A percentile compares a stretch with the other conserved stretches of the same genome.
Evolutionary conservation across 2,888 invertebrate species (phyloP).

Genomic region (Marronus borbonicus): DNA sequence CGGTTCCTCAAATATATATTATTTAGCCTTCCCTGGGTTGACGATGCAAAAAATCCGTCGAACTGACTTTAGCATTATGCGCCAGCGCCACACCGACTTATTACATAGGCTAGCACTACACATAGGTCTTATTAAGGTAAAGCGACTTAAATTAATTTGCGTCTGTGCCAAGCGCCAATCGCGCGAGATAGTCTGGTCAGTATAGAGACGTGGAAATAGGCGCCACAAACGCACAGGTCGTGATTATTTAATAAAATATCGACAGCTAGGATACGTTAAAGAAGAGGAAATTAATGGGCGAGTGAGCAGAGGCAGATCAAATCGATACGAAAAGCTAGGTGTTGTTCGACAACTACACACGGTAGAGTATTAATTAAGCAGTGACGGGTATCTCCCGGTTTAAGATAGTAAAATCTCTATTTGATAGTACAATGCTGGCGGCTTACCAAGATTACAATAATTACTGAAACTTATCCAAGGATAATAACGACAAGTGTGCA

Average conservation of each 20-base stretch:
- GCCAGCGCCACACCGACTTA: not conserved
- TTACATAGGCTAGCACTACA: constrained; percentile 8
- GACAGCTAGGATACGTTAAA: not conserved
- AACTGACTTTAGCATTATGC: constrained; percentile 8
- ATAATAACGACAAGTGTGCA: too few species aligned
- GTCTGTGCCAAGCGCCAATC: constrained; percentile 26
- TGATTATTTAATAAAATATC: constrained; percentile 40
- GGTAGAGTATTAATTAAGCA: not conserved
- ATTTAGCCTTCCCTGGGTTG: not conserved
- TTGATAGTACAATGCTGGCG: too few species aligned
- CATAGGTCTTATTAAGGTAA: constrained; percentile 23
- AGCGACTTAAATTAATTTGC: constrained; percentile 27
- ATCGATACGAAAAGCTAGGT: not conserved
- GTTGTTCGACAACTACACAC: not conserved
- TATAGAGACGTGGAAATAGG: constrained; percentile 16
- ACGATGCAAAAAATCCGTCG: constrained; percentile 4
- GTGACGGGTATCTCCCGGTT: too few species aligned
- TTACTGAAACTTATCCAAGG: too few species aligned
- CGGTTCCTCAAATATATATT: constrained; percentile 9
- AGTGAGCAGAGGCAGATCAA: not conserved
- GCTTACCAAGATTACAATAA: too few species aligned
- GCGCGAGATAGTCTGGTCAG: constrained; percentile 10
- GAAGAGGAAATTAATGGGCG: constrained; percentile 21
- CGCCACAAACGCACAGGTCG: constrained; percentile 4
- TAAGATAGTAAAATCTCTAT: too few species aligned